Evolutionary conservation across 92 coral and sea anemone species (phyloP).

Genomic region (Porites evermanni): DNA sequence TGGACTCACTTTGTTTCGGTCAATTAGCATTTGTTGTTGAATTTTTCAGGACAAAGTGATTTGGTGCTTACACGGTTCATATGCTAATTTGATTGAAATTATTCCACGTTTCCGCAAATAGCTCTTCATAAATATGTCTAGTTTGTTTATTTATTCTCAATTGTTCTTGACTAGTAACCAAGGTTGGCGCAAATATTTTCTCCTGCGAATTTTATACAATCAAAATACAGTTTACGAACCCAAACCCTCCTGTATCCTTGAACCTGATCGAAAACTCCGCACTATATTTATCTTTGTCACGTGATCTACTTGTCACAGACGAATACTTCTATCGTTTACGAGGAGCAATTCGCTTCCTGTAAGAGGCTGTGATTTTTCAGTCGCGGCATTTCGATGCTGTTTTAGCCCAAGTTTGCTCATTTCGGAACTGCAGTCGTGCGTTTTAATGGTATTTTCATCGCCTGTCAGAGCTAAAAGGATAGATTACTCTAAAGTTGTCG

Average conservation of each 20-base stretch:
- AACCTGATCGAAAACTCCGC: not conserved
- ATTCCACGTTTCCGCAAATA: constrained; percentile 15
- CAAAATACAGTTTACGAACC: not conserved
- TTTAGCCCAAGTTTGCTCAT: not conserved
- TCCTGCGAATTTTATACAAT: not conserved
- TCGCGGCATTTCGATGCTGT: not conserved
- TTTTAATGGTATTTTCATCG: not conserved
- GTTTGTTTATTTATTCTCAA: constrained; percentile 25
- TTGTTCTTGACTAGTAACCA: constrained; percentile 10
- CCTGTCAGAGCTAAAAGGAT: not conserved
- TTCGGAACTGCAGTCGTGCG: not conserved
- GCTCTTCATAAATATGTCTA: constrained; percentile 2
- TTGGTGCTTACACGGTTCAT: not conserved
- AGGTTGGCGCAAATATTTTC: constrained; percentile 11
- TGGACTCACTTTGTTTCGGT: not conserved
- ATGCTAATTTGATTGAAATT: constrained; percentile 19
- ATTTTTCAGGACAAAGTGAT: not conserved
- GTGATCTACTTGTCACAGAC: constrained; percentile 46
- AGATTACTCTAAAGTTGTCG: constrained; percentile 10
- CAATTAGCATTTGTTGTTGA: constrained; percentile 7
- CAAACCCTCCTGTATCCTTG: not conserved
- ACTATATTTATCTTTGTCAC: constrained; percentile 32
- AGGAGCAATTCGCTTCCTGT: constrained; percentile 36
- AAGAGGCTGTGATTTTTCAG: not conserved
- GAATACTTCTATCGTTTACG: constrained; percentile 48